Evolutionary conservation across 2,113 vertebrate species (phyloP), one percentile per base, ranked within the genome.

Genomic region (Apus apus): DNA sequence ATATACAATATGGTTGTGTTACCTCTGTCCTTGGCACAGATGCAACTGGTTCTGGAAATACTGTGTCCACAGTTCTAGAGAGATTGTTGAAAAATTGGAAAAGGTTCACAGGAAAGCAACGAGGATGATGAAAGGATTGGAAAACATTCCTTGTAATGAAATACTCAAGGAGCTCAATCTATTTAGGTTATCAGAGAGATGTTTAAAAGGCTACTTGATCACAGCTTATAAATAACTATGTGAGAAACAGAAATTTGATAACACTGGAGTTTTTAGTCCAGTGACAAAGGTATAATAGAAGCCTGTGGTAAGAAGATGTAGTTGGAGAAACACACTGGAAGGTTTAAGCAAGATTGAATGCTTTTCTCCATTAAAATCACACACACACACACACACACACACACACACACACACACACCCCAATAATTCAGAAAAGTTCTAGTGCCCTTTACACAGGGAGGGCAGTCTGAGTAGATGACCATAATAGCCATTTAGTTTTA

Each of bases 401-500:
- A 20, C 23, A 38, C 23, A 16, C 36, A 15, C 38, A 38, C 38
- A 38, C 38, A 27, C 75, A 92, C 43, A 13, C 3, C n/a, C n/a
- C n/a, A n/a, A n/a, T n/a, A n/a, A 71, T 88, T 94, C 46, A 43
- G 78, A 29, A 71, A 90, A 84, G 56, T 84, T 93, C 72, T 94
- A 75, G 79, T 91, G 48, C 76, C 27, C 16, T 27, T 84, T 64
- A 75, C 45, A n/a, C 29, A 17, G 50, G 3, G 21, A 46, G 70
- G 15, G 51, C 22, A 86, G 65, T 34, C 61, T 87, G 56, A 90
- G 19, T 90, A 68, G 93, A 86, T 92, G 93, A 94, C 74, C 90
- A 87, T 90, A 95, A 93, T 86, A 92, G 86, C 62, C 68, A 88
- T 93, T 93, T 90, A 90, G 80, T 94, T 96, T 96, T 94, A 96